A percentile compares a stretch with the other conserved stretches of the same genome.
Evolutionary conservation across 2,797 vertebrate genomes (phyloP).

Genomic region (Amphiprion clarkii): DNA sequence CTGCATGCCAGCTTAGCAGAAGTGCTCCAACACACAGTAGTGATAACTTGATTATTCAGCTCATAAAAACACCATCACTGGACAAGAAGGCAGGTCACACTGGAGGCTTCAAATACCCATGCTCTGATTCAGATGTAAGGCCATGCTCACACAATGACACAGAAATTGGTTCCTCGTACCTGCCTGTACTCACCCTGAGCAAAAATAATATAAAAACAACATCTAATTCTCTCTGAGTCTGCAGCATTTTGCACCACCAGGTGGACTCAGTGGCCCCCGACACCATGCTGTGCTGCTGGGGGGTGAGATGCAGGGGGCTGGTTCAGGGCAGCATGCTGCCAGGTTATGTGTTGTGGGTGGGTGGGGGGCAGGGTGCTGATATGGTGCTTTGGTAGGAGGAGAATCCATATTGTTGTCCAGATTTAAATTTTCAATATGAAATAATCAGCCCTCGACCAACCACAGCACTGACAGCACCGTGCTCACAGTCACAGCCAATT

Average conservation of each 20-base stretch:
- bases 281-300: constrained; percentile 62
- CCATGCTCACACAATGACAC: constrained; percentile 70
- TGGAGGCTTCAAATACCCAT: constrained; percentile 51
- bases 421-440: constrained; percentile 3
- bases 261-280: constrained; percentile 32
- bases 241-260: constrained; percentile 12
- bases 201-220: not conserved
- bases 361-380: constrained; percentile 32
- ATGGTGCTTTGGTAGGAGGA: constrained; percentile 48
- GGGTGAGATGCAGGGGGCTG: constrained; percentile 35
- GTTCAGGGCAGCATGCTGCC: constrained; percentile 53
- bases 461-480: constrained; percentile 45
- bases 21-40: constrained; percentile 32
- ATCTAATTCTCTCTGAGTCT: constrained; percentile 15
- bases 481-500: constrained; percentile 43
- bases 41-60: constrained; percentile 32
- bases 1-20: constrained; percentile 46
- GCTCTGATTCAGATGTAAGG: constrained; percentile 61
- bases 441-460: constrained; percentile 49
- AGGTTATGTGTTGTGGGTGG: constrained; percentile 19
- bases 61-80: constrained; percentile 34
- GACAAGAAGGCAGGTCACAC: constrained; percentile 45
- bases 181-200: constrained; percentile 40
- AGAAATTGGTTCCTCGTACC: constrained; percentile 32
- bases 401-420: not conserved